phyloP scores from a whole-genome alignment of 2,797 vertebrate genomes.

The Manis crassicaudata region DNA sequence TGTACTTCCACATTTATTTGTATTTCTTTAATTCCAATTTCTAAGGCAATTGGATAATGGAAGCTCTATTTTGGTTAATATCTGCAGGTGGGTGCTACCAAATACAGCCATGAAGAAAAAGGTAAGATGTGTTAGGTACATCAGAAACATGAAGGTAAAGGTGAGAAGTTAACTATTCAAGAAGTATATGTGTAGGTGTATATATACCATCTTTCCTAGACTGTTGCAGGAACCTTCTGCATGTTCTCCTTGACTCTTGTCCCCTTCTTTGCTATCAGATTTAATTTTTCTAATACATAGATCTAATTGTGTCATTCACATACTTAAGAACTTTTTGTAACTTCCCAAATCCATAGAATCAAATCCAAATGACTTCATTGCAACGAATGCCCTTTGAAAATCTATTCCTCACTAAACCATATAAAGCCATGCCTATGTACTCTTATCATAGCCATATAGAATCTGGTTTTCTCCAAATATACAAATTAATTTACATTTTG shows the following conservation, averaged over 20 bases:
- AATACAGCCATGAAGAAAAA: conserved; percentile 99
- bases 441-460: not conserved
- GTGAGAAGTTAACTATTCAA: conserved; percentile 57
- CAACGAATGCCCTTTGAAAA: conserved; percentile 7
- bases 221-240: not conserved
- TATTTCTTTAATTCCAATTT: conserved; percentile 37
- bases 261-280: not conserved
- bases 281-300: conserved; percentile 52
- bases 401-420: conserved; percentile 32
- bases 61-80: conserved; percentile 71
- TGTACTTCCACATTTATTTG: conserved; percentile 38
- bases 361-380: conserved; percentile 13
- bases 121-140: conserved; percentile 84
- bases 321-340: conserved; percentile 20
- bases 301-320: not conserved
- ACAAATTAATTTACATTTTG: conserved; percentile 5
- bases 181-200: not conserved
- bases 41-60: conserved; percentile 43
- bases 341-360: not conserved
- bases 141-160: conserved; percentile 58
- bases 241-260: not conserved
- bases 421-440: not conserved
- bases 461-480: conserved; percentile 44
- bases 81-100: conserved; percentile 90
- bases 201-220: not conserved